Evolutionary conservation across 2,888 invertebrate species (phyloP), one percentile per base, ranked within the genome.

Genomic region (Drosophila subquinaria): DNA sequence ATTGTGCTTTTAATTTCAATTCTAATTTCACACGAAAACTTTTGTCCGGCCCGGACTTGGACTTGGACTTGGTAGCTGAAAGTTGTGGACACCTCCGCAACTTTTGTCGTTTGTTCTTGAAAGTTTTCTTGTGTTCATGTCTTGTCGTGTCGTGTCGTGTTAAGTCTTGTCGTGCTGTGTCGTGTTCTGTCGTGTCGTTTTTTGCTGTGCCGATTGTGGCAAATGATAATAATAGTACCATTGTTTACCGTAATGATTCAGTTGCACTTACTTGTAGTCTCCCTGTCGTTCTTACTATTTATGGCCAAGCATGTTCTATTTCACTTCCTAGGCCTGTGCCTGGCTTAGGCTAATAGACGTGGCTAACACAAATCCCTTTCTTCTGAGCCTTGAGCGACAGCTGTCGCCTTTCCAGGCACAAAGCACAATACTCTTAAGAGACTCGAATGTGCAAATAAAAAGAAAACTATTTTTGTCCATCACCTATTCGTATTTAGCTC

Each of bases 11-110:
- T 87, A 83, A 84, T 87, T 78, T 67, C 79, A 78, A 83, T 75
- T 81, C 73, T 69, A 76, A 76, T 84, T 82, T 84, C 76, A 84
- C 84, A 87, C 79, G 76, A 74, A 81, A 87, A 84, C 75, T 87
- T 79, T 65, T 70, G 52, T 40, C 38, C 35, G n/a, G 55, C n/a
- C 63, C 51, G 55, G 53, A 48, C 56, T 52, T 43, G 48, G 43
- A 23, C 15, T 42, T 4, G 50, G 15, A 20, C 6, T 20, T 35
- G 23, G 47, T 42, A 42, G 36, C 30, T 42, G 23, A n/a, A 30
- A 45, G 45, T 56, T 51, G 42, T 38, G 43, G 43, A 40, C 33
- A 17, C 52, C 42, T 30, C 15, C 15, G 60, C n/a, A 77, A 76
- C 64, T 70, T 79, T 62, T 50, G 40, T 38, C 60, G 43, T 64